Evolutionary conservation across 2,888 invertebrate species (phyloP).

Genomic region (Parasteatoda lunata): DNA sequence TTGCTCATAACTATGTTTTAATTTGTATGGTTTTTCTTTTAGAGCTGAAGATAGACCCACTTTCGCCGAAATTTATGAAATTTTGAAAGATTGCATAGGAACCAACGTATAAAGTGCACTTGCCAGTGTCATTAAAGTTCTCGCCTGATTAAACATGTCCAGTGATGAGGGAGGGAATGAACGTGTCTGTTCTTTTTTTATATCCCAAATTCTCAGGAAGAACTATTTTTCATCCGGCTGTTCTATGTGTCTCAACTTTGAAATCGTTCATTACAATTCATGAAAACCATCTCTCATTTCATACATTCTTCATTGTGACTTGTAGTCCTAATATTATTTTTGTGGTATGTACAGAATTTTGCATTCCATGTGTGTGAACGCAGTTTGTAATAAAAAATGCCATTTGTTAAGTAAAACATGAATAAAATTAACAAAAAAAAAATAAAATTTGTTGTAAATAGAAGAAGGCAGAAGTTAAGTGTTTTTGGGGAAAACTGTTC

Average conservation of each 20-base stretch:
- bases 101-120: conserved; percentile 58
- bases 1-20: not conserved
- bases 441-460: conserved; percentile 7
- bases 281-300: conserved; percentile 21
- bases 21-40: not conserved
- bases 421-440: conserved; percentile 8
- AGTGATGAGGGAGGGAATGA: not conserved
- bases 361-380: conserved; percentile 40
- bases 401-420: conserved; percentile 28
- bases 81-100: conserved; percentile 45
- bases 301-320: conserved; percentile 50
- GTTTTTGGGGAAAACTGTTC: not conserved
- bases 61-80: conserved; percentile 57
- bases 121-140: conserved; percentile 16
- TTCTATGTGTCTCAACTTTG: not conserved
- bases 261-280: conserved; percentile 12
- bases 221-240: conserved; percentile 31
- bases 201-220: conserved; percentile 54
- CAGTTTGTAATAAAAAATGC: conserved; percentile 30
- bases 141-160: conserved; percentile 1
- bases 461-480: not conserved
- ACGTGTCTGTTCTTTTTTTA: conserved; percentile 17
- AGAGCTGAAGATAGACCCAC: conserved; percentile 67
- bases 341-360: conserved; percentile 65
- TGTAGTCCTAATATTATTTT: conserved; percentile 67